Conservation (phyloP, 2,797 vertebrate genomes). For the Chelidonichthys spinosus region DNA sequence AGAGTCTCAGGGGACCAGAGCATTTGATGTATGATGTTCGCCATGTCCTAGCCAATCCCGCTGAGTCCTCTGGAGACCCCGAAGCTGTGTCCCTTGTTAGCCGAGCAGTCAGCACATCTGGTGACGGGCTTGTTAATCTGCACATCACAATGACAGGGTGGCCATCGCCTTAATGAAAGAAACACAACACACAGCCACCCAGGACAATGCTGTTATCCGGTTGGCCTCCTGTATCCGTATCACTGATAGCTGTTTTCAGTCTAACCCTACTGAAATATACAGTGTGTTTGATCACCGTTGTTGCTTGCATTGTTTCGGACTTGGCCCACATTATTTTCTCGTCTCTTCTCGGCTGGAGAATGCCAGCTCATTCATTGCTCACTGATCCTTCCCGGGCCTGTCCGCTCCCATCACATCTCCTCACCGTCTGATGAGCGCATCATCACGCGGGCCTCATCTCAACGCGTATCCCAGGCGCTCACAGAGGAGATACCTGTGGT, state of each 20-base stretch:
- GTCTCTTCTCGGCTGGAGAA: constrained; percentile 25
- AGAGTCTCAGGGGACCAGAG: background rate
- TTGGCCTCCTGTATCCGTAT: constrained; percentile 10
- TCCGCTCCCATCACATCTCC: constrained; percentile 47
- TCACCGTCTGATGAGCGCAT: constrained; percentile 4
- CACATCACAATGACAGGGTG: constrained; percentile 5
- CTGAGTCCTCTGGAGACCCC: constrained; percentile 17
- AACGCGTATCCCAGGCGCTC: constrained; percentile 9
- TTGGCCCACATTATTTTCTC: constrained; percentile 22
- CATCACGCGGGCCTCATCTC: constrained; percentile 22
- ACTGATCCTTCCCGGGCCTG: constrained; percentile 48
- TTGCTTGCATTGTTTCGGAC: constrained; percentile 23
- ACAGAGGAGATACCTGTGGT: constrained; percentile 42
- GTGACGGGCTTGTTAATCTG: constrained; percentile 27
- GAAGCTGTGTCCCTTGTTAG: background rate
- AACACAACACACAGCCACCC: background rate
- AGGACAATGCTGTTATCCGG: constrained; percentile 1
- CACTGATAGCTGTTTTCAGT: background rate
- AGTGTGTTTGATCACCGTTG: constrained; percentile 11
- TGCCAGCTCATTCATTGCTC: constrained; percentile 37
- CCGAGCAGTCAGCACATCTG: constrained; percentile 40
- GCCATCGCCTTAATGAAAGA: constrained; percentile 15
- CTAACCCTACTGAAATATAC: background rate
- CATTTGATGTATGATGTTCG: constrained; percentile 14
- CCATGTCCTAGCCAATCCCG: background rate